A percentile compares a stretch with the other conserved stretches of the same genome.
Evolutionary conservation across 2,888 invertebrate species (phyloP).

Genomic region (Elegia similella): DNA sequence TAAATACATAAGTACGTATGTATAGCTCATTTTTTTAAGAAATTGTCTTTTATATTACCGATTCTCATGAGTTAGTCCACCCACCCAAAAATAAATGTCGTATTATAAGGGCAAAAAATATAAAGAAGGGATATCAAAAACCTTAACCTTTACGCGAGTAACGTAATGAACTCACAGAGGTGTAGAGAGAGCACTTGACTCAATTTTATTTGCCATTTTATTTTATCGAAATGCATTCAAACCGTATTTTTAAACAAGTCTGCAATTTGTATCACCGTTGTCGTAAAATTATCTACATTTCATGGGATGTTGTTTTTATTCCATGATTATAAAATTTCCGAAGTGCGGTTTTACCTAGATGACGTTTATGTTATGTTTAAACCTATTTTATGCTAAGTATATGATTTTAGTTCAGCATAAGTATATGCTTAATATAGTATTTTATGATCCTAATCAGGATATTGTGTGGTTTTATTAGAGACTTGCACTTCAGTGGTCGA

Average conservation of each 20-base stretch:
- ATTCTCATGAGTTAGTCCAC: no score
- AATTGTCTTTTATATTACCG: no score
- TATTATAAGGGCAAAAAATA: neutral
- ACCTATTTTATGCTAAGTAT: neutral
- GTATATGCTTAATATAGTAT: neutral
- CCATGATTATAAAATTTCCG: neutral
- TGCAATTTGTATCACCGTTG: neutral
- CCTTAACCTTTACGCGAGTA: neutral
- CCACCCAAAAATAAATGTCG: no score
- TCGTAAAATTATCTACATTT: neutral
- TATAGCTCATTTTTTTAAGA: no score
- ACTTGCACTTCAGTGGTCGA: neutral
- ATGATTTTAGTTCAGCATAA: neutral
- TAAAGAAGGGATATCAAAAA: neutral
- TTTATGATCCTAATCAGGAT: neutral
- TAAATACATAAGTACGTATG: no score
- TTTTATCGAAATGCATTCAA: conserved; percentile 8
- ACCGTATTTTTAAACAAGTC: conserved; percentile 1
- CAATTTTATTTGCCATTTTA: conserved; percentile 7
- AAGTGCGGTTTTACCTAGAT: neutral
- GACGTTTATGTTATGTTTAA: neutral
- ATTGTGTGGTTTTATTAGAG: neutral
- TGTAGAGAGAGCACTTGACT: neutral
- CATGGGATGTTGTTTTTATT: neutral
- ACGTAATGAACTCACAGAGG: neutral